Evolutionary conservation across 2,113 vertebrate species (phyloP).

Genomic region (Engraulis encrasicolus): DNA sequence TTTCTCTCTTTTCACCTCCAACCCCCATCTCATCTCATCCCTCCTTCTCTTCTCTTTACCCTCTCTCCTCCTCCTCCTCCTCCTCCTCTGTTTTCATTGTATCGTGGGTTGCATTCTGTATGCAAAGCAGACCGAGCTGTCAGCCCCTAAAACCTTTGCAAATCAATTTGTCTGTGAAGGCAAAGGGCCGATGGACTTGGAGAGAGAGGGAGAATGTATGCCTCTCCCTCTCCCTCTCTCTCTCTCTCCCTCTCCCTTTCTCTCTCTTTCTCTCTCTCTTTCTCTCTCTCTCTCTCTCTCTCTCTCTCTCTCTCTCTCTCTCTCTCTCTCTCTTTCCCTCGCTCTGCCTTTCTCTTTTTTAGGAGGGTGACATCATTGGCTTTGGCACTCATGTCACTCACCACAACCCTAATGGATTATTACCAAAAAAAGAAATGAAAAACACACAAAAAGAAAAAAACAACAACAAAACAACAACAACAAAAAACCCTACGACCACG

Average conservation of each 20-base stretch:
- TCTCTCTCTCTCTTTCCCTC: constrained; percentile 69
- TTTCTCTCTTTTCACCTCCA: not conserved
- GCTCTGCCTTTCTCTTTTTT: constrained; percentile 69
- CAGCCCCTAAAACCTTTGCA: constrained; percentile 90
- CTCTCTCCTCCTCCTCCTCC: constrained; percentile 18
- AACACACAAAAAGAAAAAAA: not conserved
- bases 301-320: no score
- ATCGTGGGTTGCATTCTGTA: constrained; percentile 84
- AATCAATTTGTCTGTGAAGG: constrained; percentile 98
- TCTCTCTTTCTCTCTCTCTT: no score
- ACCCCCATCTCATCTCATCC: constrained; percentile 26
- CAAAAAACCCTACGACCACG: no score
- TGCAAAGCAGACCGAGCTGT: constrained; percentile 91
- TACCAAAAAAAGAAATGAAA: constrained; percentile 42
- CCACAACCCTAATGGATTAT: constrained; percentile 59
- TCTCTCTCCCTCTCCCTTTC: no score
- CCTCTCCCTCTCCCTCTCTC: no score
- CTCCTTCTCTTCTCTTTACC: no score
- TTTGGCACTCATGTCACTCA: constrained; percentile 71
- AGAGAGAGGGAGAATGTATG: constrained; percentile 67
- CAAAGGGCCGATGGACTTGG: constrained; percentile 73
- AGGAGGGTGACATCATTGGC: constrained; percentile 72
- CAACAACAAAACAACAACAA: constrained; percentile 36
- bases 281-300: no score
- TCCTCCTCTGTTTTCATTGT: constrained; percentile 77